These are phyloP conservation scores for Girardinus metallicus DNA, from an alignment of 2,797 vertebrate genomes.

Conservation along the genomic window DNA sequence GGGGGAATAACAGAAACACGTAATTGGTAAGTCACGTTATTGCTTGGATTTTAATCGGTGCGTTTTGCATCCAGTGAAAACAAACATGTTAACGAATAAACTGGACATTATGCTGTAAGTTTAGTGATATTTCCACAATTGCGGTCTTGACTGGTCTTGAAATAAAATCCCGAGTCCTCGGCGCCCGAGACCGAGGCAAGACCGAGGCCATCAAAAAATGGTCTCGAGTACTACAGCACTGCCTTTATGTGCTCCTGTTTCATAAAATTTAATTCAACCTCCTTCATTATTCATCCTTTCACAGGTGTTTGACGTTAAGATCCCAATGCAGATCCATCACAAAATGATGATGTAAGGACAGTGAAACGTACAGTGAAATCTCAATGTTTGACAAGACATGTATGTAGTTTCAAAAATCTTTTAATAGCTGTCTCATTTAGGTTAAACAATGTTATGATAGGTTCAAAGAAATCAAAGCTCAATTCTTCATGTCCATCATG, in stretches of 20 bases:
- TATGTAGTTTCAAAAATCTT: conserved; percentile 76
- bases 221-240: no score
- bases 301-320: neutral
- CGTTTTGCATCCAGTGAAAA: no score
- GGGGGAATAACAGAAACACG: no score
- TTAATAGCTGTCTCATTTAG: conserved; percentile 76
- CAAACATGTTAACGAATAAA: no score
- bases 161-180: no score
- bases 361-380: conserved; percentile 15
- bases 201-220: no score
- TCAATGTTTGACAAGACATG: conserved; percentile 50
- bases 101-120: no score
- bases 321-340: neutral
- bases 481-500: conserved; percentile 55
- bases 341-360: neutral
- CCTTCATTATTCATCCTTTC: neutral
- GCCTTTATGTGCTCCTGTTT: neutral
- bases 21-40: no score
- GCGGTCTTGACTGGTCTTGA: no score
- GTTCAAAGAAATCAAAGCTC: conserved; percentile 69
- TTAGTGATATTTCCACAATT: no score
- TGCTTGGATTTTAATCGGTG: no score
- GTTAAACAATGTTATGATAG: conserved; percentile 77
- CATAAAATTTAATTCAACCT: neutral
- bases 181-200: no score